These are phyloP conservation scores for Odocoileus hemionus DNA, from an alignment of 2,113 vertebrate species.

Conservation along the genomic window DNA sequence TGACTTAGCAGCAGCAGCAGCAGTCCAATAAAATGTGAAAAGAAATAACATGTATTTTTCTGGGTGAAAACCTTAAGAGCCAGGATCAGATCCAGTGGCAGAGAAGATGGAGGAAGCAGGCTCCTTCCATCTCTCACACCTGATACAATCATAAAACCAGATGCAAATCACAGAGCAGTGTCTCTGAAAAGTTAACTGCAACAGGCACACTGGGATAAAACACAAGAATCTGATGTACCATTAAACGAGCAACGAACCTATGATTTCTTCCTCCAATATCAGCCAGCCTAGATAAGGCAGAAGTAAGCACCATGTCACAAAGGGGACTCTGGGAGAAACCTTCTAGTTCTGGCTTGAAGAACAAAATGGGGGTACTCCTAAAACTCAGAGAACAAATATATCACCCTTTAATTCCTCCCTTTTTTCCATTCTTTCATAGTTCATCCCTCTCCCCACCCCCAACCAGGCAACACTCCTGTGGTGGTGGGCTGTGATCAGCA, in stretches of 20 bases:
- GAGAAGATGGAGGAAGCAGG: not conserved
- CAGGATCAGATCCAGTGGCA: not conserved
- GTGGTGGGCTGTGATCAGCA: not conserved
- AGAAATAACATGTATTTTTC: not conserved
- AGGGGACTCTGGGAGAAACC: not conserved
- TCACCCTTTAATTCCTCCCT: not conserved
- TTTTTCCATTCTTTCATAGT: not conserved
- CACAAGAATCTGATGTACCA: not conserved
- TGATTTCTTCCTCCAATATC: not conserved
- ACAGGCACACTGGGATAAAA: not conserved
- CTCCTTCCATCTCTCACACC: not conserved
- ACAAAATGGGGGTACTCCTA: not conserved
- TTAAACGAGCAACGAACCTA: not conserved
- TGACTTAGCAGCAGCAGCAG: too few species aligned
- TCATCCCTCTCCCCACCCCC: not conserved
- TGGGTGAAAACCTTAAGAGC: not conserved
- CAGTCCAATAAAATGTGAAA: not conserved
- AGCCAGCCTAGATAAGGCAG: not conserved
- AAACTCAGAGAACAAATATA: not conserved
- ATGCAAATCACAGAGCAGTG: not conserved
- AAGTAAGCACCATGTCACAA: not conserved
- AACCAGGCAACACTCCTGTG: not conserved
- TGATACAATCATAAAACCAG: not conserved
- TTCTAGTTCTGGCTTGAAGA: not conserved
- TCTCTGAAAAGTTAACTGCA: not conserved